Evolutionary conservation across 2,113 vertebrate genomes (phyloP), one percentile per base, ranked within the genome.

Genomic region (Zapornia atra): DNA sequence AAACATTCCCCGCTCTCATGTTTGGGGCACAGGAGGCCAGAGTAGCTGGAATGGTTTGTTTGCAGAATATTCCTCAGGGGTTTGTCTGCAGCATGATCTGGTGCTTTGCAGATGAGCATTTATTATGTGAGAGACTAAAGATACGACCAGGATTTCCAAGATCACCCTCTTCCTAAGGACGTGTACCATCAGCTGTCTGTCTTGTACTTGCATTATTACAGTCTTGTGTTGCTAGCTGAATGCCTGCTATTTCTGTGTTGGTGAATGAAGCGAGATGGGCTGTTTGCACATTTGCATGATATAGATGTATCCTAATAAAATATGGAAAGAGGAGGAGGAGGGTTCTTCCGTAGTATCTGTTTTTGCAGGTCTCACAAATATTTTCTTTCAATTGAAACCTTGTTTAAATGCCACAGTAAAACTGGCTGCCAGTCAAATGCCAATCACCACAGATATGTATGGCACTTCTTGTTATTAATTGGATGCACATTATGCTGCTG

Each of bases 381-480:
- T 76, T 96, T 96, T 88, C 79, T 60, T 95, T 94, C 90, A 96
- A 92, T 96, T 94, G 91, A 88, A 97, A 48, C 89, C 84, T 90
- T 93, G 84, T 94, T 96, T 92, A 97, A 96, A 96, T 97, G 94
- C 90, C 94, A 95, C 46, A 33, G 87, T 70, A 81, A 72, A 86
- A 70, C 71, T 86, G 77, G 64, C 95, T 96, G 96, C 95, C 96
- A 95, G 91, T 97, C 97, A 94, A 88, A 59, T 61, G 97, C 95
- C 96, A 96, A 3, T 97, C 96, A 83, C 84, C 44, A 44, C 81
- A 36, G 86, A 85, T 38, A 38, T 5, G 86, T 50, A 13, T 94
- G 96, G 93, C 95, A 91, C 92, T 82, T 79, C 65, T 75, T 34
- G 73, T 38, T 92, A 57, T 94, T 97, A 97, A 96, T 94, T 96